Conservation (phyloP, 2,797 vertebrate species). For the Typhlichthys subterraneus region DNA sequence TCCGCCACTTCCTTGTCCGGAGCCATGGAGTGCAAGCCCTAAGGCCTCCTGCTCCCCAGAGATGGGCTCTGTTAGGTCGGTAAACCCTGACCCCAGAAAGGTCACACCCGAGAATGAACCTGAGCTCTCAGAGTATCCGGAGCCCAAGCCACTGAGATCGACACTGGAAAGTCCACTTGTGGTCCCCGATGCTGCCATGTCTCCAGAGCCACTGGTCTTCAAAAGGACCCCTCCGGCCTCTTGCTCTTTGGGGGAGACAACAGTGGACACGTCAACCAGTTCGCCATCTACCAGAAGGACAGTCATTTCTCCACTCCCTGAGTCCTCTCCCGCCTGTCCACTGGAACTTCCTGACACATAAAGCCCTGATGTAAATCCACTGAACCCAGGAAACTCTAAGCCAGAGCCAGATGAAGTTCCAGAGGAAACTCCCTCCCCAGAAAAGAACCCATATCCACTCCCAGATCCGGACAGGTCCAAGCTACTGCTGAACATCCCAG, state of each 20-base stretch:
- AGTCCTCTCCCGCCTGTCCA: conserved; percentile 56
- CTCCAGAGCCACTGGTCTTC: conserved; percentile 65
- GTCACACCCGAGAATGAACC: conserved; percentile 42
- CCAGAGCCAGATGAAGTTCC: conserved; percentile 45
- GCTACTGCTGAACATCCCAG: conserved; percentile 69
- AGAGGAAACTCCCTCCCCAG: conserved; percentile 53
- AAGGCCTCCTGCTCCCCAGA: conserved; percentile 83
- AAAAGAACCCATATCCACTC: conserved; percentile 45
- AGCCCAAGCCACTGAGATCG: conserved; percentile 71
- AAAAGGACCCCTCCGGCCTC: conserved; percentile 54
- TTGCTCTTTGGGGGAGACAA: conserved; percentile 29
- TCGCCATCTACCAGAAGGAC: conserved; percentile 61
- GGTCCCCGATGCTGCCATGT: conserved; percentile 47
- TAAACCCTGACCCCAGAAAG: conserved; percentile 66
- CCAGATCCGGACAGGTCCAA: conserved; percentile 53
- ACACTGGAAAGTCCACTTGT: conserved; percentile 53
- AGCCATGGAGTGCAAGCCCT: conserved; percentile 77
- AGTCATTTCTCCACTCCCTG: conserved; percentile 59
- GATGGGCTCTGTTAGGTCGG: conserved; percentile 72
- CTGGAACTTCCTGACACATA: conserved; percentile 59
- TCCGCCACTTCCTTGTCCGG: conserved; percentile 76
- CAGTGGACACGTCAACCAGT: conserved; percentile 44
- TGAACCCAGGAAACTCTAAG: conserved; percentile 78
- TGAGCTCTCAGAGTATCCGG: conserved; percentile 63
- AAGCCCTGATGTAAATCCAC: conserved; percentile 71